Conservation (phyloP, 2,113 vertebrate genomes). For the Zosterops borbonicus region DNA sequence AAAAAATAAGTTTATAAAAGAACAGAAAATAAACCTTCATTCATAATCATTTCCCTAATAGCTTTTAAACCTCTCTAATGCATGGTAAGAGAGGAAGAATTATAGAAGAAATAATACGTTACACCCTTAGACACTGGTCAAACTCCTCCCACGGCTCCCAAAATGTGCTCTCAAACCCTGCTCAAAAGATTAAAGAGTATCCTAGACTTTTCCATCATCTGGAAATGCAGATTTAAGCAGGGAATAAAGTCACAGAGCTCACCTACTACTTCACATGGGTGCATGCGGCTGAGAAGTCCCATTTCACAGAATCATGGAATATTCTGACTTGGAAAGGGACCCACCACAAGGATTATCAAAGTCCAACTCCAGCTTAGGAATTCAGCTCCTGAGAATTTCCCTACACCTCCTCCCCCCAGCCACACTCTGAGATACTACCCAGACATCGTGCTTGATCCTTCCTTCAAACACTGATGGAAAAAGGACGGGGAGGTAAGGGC, state of each 20-base stretch:
- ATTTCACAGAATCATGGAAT: neutral
- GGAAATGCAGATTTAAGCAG: neutral
- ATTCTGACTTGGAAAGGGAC: neutral
- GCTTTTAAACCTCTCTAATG: rapidly evolving
- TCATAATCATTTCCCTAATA: neutral
- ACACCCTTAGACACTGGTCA: neutral
- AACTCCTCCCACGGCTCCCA: neutral
- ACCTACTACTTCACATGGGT: neutral
- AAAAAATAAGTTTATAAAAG: neutral
- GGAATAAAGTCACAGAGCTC: neutral
- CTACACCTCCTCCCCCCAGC: too few relatives aligned
- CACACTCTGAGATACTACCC: neutral
- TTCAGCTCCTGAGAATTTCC: neutral
- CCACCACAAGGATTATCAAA: neutral
- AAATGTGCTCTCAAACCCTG: neutral
- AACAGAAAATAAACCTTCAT: neutral
- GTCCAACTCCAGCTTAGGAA: neutral
- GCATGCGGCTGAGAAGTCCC: neutral
- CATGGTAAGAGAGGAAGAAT: neutral
- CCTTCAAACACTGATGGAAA: neutral
- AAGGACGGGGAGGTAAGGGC: neutral
- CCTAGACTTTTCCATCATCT: neutral
- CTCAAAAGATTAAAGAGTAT: neutral
- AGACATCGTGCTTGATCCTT: rapidly evolving
- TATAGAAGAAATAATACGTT: neutral